Conservation (phyloP, 2,113 vertebrate genomes). For the Mesoclemmys tuberculata region DNA sequence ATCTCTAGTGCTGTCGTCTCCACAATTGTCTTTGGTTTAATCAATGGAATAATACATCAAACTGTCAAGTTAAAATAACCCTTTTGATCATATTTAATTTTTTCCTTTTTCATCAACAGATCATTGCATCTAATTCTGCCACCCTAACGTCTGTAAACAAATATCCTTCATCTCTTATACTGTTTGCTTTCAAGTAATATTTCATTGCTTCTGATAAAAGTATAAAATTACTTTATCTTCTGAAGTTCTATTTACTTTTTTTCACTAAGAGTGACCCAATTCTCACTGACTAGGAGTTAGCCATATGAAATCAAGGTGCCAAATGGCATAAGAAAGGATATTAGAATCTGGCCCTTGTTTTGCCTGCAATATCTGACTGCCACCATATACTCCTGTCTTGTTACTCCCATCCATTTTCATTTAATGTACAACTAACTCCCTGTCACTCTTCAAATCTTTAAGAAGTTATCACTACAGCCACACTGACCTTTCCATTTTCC, state of each 20-base stretch:
- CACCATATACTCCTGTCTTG: conserved; percentile 5
- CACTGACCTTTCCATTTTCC: not conserved
- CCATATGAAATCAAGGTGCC: not conserved
- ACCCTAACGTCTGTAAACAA: not conserved
- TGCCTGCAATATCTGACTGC: conserved; percentile 6
- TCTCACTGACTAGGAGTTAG: not conserved
- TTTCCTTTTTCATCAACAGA: fast-evolving
- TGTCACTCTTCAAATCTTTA: not conserved
- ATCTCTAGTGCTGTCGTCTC: not conserved
- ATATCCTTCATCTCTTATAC: not conserved
- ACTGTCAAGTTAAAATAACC: not conserved
- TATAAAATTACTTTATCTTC: not conserved
- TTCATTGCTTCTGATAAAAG: fast-evolving
- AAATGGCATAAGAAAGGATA: not conserved
- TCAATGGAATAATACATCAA: not conserved
- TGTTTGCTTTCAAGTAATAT: not conserved
- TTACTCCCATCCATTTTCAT: not conserved
- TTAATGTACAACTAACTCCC: not conserved
- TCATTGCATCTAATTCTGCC: not conserved
- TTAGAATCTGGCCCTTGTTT: not conserved
- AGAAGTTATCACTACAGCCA: not conserved
- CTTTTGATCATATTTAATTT: not conserved
- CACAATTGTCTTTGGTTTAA: not conserved
- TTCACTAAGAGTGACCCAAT: not conserved
- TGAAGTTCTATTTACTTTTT: not conserved